phyloP scores from a whole-genome alignment of 2,797 vertebrate genomes.

The Vultur gryphus region DNA sequence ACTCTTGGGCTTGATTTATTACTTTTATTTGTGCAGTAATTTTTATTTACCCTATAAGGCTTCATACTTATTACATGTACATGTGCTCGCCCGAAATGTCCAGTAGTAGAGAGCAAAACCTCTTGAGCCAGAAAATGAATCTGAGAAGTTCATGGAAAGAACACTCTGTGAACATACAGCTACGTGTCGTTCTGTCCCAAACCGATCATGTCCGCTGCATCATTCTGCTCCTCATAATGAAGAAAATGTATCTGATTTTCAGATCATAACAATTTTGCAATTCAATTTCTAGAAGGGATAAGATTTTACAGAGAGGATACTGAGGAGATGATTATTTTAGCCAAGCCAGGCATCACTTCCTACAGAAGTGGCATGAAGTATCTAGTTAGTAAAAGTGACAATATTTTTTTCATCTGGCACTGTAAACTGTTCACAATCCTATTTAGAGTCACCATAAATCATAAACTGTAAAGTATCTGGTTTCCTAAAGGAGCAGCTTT shows the following conservation, averaged over 20 bases:
- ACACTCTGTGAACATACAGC: neutral
- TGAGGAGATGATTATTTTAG: neutral
- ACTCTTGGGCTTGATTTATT: neutral
- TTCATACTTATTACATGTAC: neutral
- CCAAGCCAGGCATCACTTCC: neutral
- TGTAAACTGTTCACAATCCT: neutral
- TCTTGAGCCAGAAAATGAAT: neutral
- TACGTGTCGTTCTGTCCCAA: neutral
- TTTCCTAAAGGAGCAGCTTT: conserved; percentile 39
- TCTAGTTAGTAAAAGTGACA: neutral
- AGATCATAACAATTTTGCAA: neutral
- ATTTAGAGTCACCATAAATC: neutral
- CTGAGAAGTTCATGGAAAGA: neutral
- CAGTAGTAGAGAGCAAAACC: neutral
- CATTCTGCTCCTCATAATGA: neutral
- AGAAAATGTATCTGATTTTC: neutral
- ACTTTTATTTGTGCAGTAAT: neutral
- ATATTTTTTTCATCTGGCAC: neutral
- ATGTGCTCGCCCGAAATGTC: neutral
- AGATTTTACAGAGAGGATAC: neutral
- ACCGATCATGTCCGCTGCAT: neutral
- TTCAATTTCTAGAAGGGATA: neutral
- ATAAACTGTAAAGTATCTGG: neutral
- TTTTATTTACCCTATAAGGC: neutral
- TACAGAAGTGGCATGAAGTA: neutral